Evolutionary conservation across 2,888 invertebrate species (phyloP), one percentile per base, ranked within the genome.

Genomic region (Actias luna): DNA sequence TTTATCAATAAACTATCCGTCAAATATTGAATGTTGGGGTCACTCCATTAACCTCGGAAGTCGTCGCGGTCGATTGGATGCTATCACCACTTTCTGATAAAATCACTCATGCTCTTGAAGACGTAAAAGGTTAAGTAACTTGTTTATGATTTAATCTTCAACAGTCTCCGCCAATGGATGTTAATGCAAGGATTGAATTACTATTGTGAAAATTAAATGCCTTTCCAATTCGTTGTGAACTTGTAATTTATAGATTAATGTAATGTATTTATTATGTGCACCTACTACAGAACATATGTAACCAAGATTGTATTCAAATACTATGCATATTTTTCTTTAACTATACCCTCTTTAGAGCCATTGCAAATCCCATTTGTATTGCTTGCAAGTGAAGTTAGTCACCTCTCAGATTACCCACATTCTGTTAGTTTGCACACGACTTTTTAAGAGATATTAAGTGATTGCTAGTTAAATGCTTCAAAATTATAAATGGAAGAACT

Each of bases 31-130:
- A 67, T 66, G 69, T 69, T 60, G 67, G 63, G 80, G 77, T 79
- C 78, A 74, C 70, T 61, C 71, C 71, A 77, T 81, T 81, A 78
- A 79, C 77, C 79, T 71, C 65, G 42, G 63, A 52, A 62, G 63
- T 68, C 61, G 61, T 69, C 68, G 67, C 69, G 64, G 61, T 46
- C 63, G 27, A 36, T 60, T 67, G 61, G 67, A 73, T 58, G 29
- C n/a, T 22, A 46, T 27, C 29, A 25, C 22, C 46, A 29, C 29
- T 14, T 59, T 29, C 36, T 25, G 61, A 57, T 61, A 55, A 61
- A 61, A 61, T 61, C 61, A 33, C 25, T 29, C 59, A 22, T 59
- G 36, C 59, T 25, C 27, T 39, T 61, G 35, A 39, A 29, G 36
- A 61, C 39, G 36, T 35, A 55, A 55, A 61, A 61, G 61, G 61